Conservation (phyloP, 2,888 invertebrate species). For the Hyles lineata region DNA sequence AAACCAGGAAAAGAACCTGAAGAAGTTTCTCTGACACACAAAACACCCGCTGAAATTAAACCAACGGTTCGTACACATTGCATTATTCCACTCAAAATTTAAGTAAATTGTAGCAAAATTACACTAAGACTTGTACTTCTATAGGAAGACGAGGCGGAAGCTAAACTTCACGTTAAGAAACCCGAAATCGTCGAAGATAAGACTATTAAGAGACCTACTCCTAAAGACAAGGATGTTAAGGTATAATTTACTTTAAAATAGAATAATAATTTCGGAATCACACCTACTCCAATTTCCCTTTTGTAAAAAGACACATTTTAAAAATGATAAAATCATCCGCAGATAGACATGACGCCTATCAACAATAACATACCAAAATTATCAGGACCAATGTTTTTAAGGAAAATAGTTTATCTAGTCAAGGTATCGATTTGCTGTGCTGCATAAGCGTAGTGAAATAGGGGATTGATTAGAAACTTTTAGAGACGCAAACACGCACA, state of each 20-base stretch:
- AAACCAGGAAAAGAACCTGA: constrained; percentile 77
- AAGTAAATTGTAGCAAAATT: constrained; percentile 22
- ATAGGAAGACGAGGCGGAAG: constrained; percentile 77
- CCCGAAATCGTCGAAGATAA: constrained; percentile 78
- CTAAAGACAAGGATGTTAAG: constrained; percentile 68
- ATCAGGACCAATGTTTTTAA: constrained; percentile 23
- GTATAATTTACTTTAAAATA: constrained; percentile 49
- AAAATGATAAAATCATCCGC: constrained; percentile 13
- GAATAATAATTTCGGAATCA: constrained; percentile 6
- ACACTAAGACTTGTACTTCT: constrained; percentile 39
- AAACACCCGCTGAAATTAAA: constrained; percentile 77
- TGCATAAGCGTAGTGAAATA: constrained; percentile 10
- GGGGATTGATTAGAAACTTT: neutral
- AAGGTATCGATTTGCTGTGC: constrained; percentile 32
- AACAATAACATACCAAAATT: constrained; percentile 5
- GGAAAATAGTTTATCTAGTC: constrained; percentile 31
- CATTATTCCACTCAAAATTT: constrained; percentile 12
- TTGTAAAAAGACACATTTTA: neutral
- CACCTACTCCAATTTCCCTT: neutral
- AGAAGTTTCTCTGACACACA: constrained; percentile 79
- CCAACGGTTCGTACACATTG: constrained; percentile 73
- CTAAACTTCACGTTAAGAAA: constrained; percentile 79
- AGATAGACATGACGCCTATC: constrained; percentile 22
- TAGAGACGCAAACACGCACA: constrained; percentile 9
- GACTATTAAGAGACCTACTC: constrained; percentile 74